Evolutionary conservation across 2,888 invertebrate genomes (phyloP), one percentile per base, ranked within the genome.

Genomic region (Corbicula japonica): DNA sequence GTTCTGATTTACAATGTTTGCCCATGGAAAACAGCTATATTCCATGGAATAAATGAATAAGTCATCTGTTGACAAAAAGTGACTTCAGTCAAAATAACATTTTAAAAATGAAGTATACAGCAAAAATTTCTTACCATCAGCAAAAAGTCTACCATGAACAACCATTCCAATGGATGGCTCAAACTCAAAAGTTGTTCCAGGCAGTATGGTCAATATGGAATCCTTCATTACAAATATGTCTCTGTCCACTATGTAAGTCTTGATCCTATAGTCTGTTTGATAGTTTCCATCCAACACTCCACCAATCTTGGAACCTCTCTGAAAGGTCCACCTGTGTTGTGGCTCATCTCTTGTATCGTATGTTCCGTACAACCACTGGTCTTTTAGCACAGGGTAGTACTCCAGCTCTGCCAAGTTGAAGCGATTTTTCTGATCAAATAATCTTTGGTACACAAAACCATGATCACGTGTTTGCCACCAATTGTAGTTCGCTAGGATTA

Each of bases 191-290:
- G 96, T 97, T 0, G 98, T 97, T 0, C 98, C 98, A 0, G 97
- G 96, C 76, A 97, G 96, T 2, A 99, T 94, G 18, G 96, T 96
- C 50, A 99, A 94, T 93, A 96, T 96, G 5, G 98, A 98, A n/a
- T 97, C 98, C 0, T 98, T 98, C 34, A 98, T 91, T 41, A 99
- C 96, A 91, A 97, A 98, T 58, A 99, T 98, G 92, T 99, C 99
- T 89, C 97, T 96, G 76, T 97, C 96, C 0, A 99, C 99, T 10
- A 96, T 95, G 92, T 99, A 99, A 87, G 69, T 72, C n/a, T 79
- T 73, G 10, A 38, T 65, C 15, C 75, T 72, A 4, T 60, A 52
- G 26, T 73, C 65, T 4, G 86, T 84, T 3, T 50, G 68, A 70
- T 87, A 89, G 0, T 71, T 78, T 1, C 74, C 63, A 35, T 88